These are phyloP conservation scores for Cricetomys ansorgei DNA, from an alignment of 2,113 vertebrate species.

Conservation along the genomic window DNA sequence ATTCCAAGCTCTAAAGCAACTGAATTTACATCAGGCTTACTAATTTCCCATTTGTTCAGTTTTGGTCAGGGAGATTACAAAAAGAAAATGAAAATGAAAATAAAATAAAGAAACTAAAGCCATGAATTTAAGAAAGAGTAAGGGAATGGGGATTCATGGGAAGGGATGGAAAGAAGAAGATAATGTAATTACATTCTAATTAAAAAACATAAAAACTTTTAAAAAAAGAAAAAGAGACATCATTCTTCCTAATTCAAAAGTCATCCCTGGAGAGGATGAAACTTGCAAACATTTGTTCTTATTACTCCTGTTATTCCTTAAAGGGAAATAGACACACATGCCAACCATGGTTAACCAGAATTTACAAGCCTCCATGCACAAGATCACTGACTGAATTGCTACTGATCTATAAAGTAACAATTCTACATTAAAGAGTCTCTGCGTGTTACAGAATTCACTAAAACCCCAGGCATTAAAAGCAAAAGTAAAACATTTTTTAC, in stretches of 20 bases:
- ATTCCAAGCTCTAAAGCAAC: not conserved
- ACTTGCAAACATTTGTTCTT: not conserved
- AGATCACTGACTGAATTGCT: not conserved
- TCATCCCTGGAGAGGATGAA: not conserved
- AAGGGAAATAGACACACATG: not conserved
- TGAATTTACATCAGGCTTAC: not conserved
- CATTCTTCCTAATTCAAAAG: not conserved
- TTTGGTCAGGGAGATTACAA: slow-evolving; percentile 3
- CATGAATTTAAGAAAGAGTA: not conserved
- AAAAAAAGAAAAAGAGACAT: not conserved
- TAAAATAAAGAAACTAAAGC: not conserved
- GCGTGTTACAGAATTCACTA: not conserved
- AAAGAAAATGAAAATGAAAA: not conserved
- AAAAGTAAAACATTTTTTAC: not conserved
- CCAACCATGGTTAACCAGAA: not conserved
- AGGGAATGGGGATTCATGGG: not conserved
- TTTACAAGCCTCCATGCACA: not conserved
- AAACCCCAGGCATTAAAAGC: not conserved
- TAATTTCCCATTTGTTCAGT: not conserved
- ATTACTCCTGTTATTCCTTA: not conserved
- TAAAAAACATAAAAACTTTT: not conserved
- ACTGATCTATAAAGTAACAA: not conserved
- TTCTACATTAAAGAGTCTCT: not conserved
- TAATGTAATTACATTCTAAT: too few relatives aligned
- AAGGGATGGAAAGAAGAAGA: not conserved